Evolutionary conservation across 2,797 vertebrate genomes (phyloP).

Genomic region (Sebastes minor): DNA sequence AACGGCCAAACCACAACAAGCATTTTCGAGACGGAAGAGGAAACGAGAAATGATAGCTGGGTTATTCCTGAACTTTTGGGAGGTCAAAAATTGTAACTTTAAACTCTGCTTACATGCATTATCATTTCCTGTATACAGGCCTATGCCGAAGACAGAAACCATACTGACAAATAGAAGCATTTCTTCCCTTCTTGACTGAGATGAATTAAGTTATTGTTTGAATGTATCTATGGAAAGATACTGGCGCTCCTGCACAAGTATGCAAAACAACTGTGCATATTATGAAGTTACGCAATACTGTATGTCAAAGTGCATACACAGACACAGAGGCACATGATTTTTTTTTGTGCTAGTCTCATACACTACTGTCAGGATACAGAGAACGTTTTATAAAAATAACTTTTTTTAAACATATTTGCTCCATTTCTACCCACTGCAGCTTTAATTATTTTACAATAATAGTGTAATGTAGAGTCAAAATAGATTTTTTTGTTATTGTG

Average conservation of each 20-base stretch:
- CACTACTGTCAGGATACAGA: too few relatives aligned
- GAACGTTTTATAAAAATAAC: too few relatives aligned
- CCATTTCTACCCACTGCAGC: too few relatives aligned
- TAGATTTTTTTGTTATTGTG: too few relatives aligned
- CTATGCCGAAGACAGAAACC: background rate
- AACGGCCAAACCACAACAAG: slow-evolving; percentile 49
- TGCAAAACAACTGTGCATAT: background rate
- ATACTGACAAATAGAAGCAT: background rate
- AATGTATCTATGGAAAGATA: background rate
- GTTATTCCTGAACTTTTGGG: background rate
- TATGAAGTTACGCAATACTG: background rate
- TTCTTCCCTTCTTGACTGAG: background rate
- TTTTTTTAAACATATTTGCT: too few relatives aligned
- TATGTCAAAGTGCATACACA: background rate
- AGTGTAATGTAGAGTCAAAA: too few relatives aligned
- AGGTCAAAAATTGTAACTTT: background rate
- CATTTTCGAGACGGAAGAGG: slow-evolving; percentile 9
- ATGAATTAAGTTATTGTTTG: background rate
- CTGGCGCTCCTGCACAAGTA: background rate
- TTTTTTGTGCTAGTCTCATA: too few relatives aligned
- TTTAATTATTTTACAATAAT: too few relatives aligned
- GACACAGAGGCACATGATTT: too few relatives aligned
- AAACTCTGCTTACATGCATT: background rate
- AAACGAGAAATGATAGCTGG: slow-evolving; percentile 18
- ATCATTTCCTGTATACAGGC: background rate